phyloP scores from a whole-genome alignment of 2,797 vertebrate species.

The Cryptoblepharus egeriae region DNA sequence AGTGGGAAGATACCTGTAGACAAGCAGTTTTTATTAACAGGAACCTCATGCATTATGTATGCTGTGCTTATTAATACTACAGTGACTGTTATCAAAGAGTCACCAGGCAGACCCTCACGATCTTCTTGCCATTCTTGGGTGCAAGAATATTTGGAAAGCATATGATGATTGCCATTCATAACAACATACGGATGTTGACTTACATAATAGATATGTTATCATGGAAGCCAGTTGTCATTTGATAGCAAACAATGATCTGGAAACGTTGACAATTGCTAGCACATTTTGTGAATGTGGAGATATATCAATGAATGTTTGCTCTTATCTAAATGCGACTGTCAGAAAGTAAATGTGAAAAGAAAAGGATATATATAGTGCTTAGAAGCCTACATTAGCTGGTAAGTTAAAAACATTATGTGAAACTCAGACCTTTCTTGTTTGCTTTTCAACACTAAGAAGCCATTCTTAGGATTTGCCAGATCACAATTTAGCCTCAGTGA shows the following conservation, averaged over 20 bases:
- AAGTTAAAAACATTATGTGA: neutral
- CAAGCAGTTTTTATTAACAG: conserved; percentile 11
- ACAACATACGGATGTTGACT: neutral
- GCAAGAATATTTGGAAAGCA: neutral
- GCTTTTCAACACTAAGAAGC: too few species aligned
- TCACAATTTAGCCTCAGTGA: too few species aligned
- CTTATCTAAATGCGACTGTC: neutral
- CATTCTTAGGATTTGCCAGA: too few species aligned
- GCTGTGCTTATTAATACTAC: conserved; percentile 33
- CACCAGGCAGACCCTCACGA: neutral
- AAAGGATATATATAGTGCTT: too few species aligned
- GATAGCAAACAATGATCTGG: neutral
- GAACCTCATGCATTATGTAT: conserved; percentile 2
- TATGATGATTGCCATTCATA: neutral
- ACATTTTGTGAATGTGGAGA: neutral
- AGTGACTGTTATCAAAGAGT: conserved; percentile 21
- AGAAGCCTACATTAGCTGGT: neutral
- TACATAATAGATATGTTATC: neutral
- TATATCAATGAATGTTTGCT: neutral
- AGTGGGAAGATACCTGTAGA: neutral
- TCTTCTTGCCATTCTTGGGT: neutral
- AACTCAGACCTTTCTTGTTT: neutral
- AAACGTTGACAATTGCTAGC: neutral
- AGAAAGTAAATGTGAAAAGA: neutral
- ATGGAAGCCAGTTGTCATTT: neutral